These are phyloP conservation scores for Myotis myotis DNA, from an alignment of 2,797 vertebrate species.

Conservation along the genomic window DNA sequence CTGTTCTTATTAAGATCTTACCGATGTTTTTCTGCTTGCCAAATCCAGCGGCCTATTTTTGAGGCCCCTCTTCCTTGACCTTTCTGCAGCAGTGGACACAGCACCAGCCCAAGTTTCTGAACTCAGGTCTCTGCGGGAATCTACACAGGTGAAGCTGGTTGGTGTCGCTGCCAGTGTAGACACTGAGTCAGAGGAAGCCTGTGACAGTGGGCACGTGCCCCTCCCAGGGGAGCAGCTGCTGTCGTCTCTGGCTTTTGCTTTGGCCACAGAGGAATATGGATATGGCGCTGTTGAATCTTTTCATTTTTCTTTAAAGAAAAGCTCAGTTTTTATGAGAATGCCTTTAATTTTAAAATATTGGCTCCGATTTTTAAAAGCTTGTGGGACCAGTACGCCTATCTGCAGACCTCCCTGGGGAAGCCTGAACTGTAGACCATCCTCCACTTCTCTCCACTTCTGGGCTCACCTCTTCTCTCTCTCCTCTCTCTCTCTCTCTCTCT, in stretches of 20 bases:
- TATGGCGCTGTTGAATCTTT: neutral
- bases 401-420: neutral
- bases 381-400: neutral
- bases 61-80: conserved; percentile 38
- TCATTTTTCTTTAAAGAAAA: neutral
- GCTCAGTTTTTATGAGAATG: neutral
- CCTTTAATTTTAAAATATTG: conserved; percentile 44
- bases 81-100: neutral
- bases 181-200: neutral
- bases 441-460: neutral
- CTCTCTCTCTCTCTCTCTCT: neutral
- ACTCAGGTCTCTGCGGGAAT: fast-evolving
- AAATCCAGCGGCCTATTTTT: conserved; percentile 59
- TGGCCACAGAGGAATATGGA: neutral
- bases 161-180: fast-evolving
- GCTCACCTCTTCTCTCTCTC: neutral
- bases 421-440: neutral
- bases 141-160: neutral
- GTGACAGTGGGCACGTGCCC: neutral
- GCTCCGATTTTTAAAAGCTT: neutral
- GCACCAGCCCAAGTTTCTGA: neutral
- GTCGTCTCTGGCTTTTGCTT: neutral
- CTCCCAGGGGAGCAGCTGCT: neutral
- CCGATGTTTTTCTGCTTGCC: neutral
- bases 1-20: neutral